Evolutionary conservation across 1,140 invertebrate species (phyloP), one percentile per base, ranked within the genome.

Genomic region (Eupeodes corollae): DNA sequence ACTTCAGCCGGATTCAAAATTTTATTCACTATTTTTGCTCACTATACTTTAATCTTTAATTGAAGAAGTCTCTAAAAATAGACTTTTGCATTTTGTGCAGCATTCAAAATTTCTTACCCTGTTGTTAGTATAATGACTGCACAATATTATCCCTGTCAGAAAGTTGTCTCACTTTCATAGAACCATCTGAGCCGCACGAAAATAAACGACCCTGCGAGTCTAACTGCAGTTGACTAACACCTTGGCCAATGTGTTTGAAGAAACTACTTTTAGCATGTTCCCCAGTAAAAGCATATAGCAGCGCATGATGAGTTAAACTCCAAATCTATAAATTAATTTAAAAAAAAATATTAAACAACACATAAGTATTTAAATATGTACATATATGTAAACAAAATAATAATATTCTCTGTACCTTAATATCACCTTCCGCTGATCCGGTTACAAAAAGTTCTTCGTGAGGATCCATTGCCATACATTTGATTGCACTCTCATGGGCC

Each of bases 151-250:
- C 63, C 49, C 63, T 66, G 47, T 66, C 63, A 42, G 90, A 88
- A 54, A 97, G 73, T 64, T 89, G 83, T 52, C 93, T 78, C 57
- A 98, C 87, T 77, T 98, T 98, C 82, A 99, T 90, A 37, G 93
- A 97, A 54, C 94, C 95, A 75, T 99, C 96, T 32, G 93, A 92
- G 46, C 96, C 96, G 70, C 95, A 98, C 1, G 94, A 98, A 73
- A 94, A 98, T 53, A 99, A 72, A 48, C 94, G 79, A 6, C 82
- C 82, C 47, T 79, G 78, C 16, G 81, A 77, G 69, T 97, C 92
- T 41, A 98, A 81, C 56, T 89, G 82, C 40, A 98, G 74, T 72
- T 99, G 93, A 9, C 92, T 93, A 3, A 98, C 94, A 6, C 96
- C 95, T 70, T 93, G 91, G 39, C 91, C 90, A 56, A 94, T 91